phyloP scores from a whole-genome alignment of 2,888 invertebrate species.

The Catocala fraxini region DNA sequence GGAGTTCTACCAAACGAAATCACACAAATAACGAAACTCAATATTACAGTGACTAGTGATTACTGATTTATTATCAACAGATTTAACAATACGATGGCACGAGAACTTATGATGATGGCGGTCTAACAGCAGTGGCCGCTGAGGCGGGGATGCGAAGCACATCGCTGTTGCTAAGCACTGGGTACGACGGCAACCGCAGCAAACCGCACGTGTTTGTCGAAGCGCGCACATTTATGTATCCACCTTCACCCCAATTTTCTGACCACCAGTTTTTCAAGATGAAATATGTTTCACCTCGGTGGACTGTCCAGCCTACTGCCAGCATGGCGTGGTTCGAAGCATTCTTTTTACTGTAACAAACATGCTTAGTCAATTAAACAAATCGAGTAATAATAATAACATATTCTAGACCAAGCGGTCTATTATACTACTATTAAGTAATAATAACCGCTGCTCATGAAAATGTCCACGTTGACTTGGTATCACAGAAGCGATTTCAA shows the following conservation, averaged over 20 bases:
- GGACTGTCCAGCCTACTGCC: constrained; percentile 76
- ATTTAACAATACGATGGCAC: no score
- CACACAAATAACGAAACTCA: no score
- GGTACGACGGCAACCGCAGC: constrained; percentile 69
- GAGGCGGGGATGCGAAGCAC: constrained; percentile 49
- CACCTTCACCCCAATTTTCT: constrained; percentile 69
- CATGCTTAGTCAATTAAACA: background rate
- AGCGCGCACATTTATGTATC: constrained; percentile 70
- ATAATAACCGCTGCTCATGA: no score
- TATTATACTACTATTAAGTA: no score
- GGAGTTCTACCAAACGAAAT: no score
- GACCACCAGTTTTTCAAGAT: constrained; percentile 79
- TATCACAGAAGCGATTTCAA: no score
- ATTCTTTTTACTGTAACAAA: constrained; percentile 57
- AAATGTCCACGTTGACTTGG: no score
- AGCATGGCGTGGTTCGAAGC: constrained; percentile 70
- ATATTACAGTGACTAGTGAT: no score
- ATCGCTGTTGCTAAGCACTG: constrained; percentile 59
- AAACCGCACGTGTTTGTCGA: constrained; percentile 75
- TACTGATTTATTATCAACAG: no score
- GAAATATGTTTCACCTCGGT: constrained; percentile 67
- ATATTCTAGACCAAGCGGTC: no score
- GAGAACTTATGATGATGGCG: background rate
- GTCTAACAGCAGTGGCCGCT: constrained; percentile 26
- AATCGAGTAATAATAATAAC: background rate